Evolutionary conservation across 2,113 vertebrate genomes (phyloP), one percentile per base, ranked within the genome.

Genomic region (Guaruba guarouba): DNA sequence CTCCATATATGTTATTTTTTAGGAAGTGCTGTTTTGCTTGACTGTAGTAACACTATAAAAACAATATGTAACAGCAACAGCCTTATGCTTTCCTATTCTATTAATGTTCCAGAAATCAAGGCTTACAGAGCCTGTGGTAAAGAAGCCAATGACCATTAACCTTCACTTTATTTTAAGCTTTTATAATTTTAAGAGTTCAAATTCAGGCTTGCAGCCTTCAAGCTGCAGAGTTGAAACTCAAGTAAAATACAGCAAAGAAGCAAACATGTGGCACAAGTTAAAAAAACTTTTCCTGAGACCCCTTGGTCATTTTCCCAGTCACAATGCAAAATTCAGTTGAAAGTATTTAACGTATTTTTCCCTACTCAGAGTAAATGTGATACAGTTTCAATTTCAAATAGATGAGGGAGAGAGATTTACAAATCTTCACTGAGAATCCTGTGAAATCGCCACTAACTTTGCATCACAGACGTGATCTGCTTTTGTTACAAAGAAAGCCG

Each of bases 111-210:
- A 67, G 37, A 35, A 69, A 82, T n/a, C 68, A 83, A 86, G 90
- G 71, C 29, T 64, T 84, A 31, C 31, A 80, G 23, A 88, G 52
- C 31, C 82, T 82, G 43, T 86, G 78, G 80, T 70, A 89, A 81
- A 41, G 37, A 44, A 85, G 73, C 54, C 82, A 96, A 29, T 75
- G 74, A 94, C 67, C 51, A 88, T 88, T 83, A 96, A 88, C 37
- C 67, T 92, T 92, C 22, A 17, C 73, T 94, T 94, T 74, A 85
- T 77, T 92, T 93, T 85, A 77, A 1, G 4, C 46, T 85, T 88
- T 86, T 76, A 39, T 59, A 81, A 74, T 78, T 92, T 64, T 35
- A 64, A 9, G 63, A 90, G 68, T 91, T 94, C 85, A 71, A 64
- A 83, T 86, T 88, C 76, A 49, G 37, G 20, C 44, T 91, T 54